Base-by-base conservation (phyloP, 2,888 invertebrate species). In the Timema cristinae region DNA sequence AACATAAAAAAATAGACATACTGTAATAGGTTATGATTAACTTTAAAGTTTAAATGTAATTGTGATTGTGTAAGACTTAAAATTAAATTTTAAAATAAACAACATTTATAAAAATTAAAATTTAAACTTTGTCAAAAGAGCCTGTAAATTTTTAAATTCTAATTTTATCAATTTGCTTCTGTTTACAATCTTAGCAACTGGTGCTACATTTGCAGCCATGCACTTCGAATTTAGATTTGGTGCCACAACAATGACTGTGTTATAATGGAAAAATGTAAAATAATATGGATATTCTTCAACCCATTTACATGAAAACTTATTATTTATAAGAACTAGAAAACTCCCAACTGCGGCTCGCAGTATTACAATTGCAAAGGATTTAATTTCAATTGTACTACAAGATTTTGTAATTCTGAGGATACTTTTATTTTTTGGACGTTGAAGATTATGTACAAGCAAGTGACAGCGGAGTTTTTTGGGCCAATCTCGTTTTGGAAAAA, bases 261-360 rank as follows among this genome's bases (percentile, higher is more conserved):
- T 56, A 7, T 56, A 56, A 56, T 13, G 56, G 56, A 56, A 56
- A 56, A 5, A 11, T 11, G 56, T 13, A 56, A 56, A 13, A 56
- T 56, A 8, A 56, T 56, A 56, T 56, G 56, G 56, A 56, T 11
- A 16, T 56, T 1, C 56, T 56, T 56, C 56, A 56, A 56, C 56
- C 7, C 16, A 16, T 52, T 4, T 52, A 52, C 54, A 10, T 52
- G 54, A 52, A 52, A 52, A 52, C 11, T n/a, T n/a, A 52, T 52
- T 13, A 52, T 52, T n/a, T n/a, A n/a, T n/a, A n/a, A n/a, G n/a
- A n/a, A n/a, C n/a, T n/a, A n/a, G n/a, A 56, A 56, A 56, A n/a
- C 56, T 56, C 56, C 56, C n/a, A 56, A 56, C n/a, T 56, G 56
- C 16, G 56, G 56, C 56, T 56, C 5, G 11, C 7, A 56, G 5